Conservation (phyloP, 2,113 vertebrate species). For the Zapornia atra region DNA sequence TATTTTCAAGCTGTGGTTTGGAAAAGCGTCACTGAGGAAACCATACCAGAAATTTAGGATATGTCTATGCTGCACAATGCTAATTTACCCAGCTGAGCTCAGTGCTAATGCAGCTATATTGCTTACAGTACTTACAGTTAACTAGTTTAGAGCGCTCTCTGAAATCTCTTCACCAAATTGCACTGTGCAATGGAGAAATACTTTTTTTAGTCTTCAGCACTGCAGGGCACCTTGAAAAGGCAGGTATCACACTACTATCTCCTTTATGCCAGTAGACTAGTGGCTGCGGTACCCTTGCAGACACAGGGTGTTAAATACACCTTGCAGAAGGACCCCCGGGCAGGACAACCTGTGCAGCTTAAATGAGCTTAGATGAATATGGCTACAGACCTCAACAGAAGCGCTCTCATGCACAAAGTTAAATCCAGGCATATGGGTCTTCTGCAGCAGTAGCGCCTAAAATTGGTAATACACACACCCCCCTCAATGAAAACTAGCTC, state of each 20-base stretch:
- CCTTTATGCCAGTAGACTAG: neutral
- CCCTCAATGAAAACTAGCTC: neutral
- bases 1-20: conserved; percentile 21
- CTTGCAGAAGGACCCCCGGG: neutral
- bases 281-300: neutral
- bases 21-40: conserved; percentile 19
- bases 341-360: neutral
- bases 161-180: conserved; percentile 14
- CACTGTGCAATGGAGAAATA: neutral
- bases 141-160: conserved; percentile 18
- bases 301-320: neutral
- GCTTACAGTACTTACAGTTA: conserved; percentile 4
- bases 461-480: neutral
- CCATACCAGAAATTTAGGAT: conserved; percentile 9
- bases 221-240: neutral
- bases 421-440: neutral
- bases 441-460: neutral
- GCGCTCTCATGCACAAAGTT: neutral
- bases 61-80: conserved; percentile 10
- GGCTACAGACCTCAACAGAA: neutral
- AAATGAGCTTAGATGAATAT: neutral
- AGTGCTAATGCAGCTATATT: conserved; percentile 28
- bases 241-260: neutral
- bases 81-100: conserved; percentile 26
- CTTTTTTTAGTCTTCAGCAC: neutral